A percentile compares a stretch with the other conserved stretches of the same genome.
Evolutionary conservation across 2,113 vertebrate genomes (phyloP).

Genomic region (Leptocoma aspasia): DNA sequence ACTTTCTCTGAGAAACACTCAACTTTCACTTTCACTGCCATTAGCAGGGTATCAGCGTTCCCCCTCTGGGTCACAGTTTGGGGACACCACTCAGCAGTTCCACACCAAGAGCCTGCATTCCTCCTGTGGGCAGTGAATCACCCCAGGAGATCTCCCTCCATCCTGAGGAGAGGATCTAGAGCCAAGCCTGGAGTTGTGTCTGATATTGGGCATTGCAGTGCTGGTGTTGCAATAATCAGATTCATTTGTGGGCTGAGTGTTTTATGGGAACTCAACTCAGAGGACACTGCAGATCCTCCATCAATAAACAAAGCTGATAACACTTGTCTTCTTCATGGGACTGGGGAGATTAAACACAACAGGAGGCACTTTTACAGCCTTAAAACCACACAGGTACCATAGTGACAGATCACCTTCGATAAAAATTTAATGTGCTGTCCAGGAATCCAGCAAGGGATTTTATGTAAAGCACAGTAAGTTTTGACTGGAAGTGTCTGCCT

Average conservation of each 20-base stretch:
- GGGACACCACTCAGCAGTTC: background rate
- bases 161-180: background rate
- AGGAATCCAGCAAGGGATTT: background rate
- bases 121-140: accelerated
- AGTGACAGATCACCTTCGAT: background rate
- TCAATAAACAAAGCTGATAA: background rate
- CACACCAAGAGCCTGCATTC: too few relatives aligned
- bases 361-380: background rate
- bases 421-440: background rate
- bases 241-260: background rate
- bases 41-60: background rate
- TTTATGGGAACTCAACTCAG: background rate
- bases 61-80: too few relatives aligned
- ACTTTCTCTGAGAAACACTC: background rate
- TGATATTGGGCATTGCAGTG: background rate
- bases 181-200: background rate
- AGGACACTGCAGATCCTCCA: background rate
- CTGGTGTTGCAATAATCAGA: background rate
- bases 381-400: background rate
- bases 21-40: background rate
- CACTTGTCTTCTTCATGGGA: background rate
- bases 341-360: background rate
- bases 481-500: background rate
- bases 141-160: background rate
- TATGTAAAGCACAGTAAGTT: background rate